Evolutionary conservation across 2,797 vertebrate genomes (phyloP).

Genomic region (Urocyon cinereoargenteus): DNA sequence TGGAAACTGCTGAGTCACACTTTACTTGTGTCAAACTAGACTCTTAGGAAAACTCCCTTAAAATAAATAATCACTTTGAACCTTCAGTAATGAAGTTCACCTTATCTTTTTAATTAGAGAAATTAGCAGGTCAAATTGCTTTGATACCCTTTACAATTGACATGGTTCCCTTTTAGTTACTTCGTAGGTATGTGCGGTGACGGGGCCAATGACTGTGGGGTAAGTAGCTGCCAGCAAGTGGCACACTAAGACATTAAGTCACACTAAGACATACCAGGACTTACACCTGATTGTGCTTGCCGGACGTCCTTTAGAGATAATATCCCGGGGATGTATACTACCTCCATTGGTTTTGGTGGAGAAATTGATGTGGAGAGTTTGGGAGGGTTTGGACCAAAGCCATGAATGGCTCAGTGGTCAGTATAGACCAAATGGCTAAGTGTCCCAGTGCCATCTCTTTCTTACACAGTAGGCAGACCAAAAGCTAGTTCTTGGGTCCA

Average conservation of each 20-base stretch:
- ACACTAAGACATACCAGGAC: not conserved
- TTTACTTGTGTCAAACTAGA: not conserved
- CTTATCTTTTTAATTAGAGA: constrained; percentile 43
- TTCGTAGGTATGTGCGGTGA: constrained; percentile 92
- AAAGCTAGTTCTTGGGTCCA: not conserved
- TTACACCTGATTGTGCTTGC: not conserved
- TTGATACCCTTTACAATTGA: constrained; percentile 53
- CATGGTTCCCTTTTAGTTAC: constrained; percentile 85
- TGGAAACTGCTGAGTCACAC: not conserved
- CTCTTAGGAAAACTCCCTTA: constrained; percentile 22
- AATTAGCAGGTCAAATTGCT: not conserved
- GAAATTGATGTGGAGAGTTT: not conserved
- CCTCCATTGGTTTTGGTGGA: not conserved
- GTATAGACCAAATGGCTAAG: not conserved
- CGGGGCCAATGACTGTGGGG: constrained; percentile 92
- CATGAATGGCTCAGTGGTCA: not conserved
- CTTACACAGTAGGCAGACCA: not conserved
- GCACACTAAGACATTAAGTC: not conserved
- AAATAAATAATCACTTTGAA: not conserved
- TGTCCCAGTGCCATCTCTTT: not conserved
- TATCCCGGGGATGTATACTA: not conserved
- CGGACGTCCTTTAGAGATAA: not conserved
- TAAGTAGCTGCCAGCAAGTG: constrained; percentile 79
- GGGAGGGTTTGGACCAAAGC: constrained; percentile 9
- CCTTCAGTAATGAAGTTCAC: not conserved